Evolutionary conservation across 2,797 vertebrate species (phyloP).

Genomic region (Chiroxiphia lanceolata): DNA sequence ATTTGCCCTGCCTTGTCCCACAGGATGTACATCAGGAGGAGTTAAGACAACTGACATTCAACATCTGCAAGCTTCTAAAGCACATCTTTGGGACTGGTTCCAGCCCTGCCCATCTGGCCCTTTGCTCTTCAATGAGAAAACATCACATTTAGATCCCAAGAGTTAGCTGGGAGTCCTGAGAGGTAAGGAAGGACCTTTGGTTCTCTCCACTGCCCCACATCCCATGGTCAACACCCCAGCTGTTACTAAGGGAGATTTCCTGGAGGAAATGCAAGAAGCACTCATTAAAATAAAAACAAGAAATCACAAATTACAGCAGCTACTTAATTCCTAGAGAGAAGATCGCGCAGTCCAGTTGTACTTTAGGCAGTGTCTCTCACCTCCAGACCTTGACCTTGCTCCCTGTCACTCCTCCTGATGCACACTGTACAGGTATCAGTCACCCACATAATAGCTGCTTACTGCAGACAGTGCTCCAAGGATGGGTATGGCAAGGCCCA

Average conservation of each 20-base stretch:
- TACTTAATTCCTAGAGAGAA: background rate
- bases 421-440: background rate
- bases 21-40: background rate
- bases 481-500: background rate
- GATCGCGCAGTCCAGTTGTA: background rate
- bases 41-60: background rate
- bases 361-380: background rate
- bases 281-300: background rate
- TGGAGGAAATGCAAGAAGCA: background rate
- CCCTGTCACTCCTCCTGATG: background rate
- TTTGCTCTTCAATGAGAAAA: background rate
- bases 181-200: background rate
- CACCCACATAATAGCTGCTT: background rate
- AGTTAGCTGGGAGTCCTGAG: background rate
- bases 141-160: background rate
- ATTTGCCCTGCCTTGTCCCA: background rate
- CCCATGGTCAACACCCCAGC: background rate
- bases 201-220: background rate
- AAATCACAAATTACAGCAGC: background rate
- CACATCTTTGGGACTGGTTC: background rate
- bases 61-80: background rate
- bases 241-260: background rate
- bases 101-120: background rate
- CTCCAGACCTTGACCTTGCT: background rate
- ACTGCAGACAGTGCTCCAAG: fast-evolving